Conservation (phyloP, 1,140 invertebrate genomes). For the Drosophila orosa region DNA sequence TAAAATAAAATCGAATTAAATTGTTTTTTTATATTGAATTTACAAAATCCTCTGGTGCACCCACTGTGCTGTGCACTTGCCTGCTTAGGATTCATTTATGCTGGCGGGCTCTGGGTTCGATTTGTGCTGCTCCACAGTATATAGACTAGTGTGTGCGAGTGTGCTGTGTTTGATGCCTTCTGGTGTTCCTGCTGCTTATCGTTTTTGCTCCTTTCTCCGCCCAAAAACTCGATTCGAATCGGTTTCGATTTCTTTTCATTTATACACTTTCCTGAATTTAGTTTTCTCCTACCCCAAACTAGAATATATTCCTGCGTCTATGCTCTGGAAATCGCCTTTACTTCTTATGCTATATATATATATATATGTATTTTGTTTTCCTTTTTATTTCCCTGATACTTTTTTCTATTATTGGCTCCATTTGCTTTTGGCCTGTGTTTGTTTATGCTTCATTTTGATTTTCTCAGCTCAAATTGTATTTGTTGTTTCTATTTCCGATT, state of each 20-base stretch:
- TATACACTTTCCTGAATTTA: conserved; percentile 72
- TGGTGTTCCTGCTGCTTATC: conserved; percentile 61
- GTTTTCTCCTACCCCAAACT: conserved; percentile 10
- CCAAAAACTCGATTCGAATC: conserved; percentile 44
- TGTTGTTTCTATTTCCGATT: conserved; percentile 77
- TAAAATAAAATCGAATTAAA: too few species aligned
- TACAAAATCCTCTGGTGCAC: background rate
- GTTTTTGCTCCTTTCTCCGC: conserved; percentile 24
- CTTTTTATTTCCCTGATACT: conserved; percentile 19
- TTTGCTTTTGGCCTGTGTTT: conserved; percentile 71
- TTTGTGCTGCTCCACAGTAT: conserved; percentile 23
- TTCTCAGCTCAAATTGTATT: conserved; percentile 78
- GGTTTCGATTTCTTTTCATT: conserved; percentile 81
- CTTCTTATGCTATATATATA: conserved; percentile 27
- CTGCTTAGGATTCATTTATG: conserved; percentile 80
- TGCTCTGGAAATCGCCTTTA: conserved; percentile 55
- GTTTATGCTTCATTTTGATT: conserved; percentile 81
- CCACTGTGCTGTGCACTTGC: conserved; percentile 36
- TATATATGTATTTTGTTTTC: conserved; percentile 21
- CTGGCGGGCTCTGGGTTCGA: conserved; percentile 43
- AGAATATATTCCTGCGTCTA: conserved; percentile 8
- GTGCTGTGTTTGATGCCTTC: conserved; percentile 12
- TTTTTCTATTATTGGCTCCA: conserved; percentile 76
- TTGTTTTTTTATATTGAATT: too few species aligned
- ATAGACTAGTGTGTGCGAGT: conserved; percentile 1